Evolutionary conservation across 2,888 invertebrate species (phyloP).

Genomic region (Melipona bicolor): DNA sequence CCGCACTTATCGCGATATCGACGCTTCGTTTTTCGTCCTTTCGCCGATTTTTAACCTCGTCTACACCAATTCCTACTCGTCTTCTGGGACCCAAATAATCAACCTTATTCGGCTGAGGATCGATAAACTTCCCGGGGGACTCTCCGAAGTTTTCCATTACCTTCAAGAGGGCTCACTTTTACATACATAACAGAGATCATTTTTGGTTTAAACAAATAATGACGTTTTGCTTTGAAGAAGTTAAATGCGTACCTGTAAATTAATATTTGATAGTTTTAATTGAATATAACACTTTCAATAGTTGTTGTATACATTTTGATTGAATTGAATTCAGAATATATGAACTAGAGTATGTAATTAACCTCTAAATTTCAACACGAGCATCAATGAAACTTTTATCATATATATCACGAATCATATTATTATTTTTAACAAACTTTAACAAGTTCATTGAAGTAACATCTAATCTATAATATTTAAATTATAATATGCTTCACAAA

Average conservation of each 20-base stretch:
- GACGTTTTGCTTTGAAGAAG: neutral
- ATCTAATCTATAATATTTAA: neutral
- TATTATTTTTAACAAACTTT: neutral
- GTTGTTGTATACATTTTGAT: neutral
- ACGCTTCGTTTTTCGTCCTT: conserved; percentile 43
- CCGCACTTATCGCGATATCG: conserved; percentile 6
- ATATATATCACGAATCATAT: neutral
- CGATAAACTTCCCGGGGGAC: conserved; percentile 49
- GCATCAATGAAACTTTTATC: neutral
- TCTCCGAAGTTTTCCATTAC: conserved; percentile 16
- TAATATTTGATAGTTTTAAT: conserved; percentile 6
- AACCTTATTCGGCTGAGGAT: conserved; percentile 33
- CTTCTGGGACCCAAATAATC: conserved; percentile 42
- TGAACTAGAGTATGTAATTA: neutral
- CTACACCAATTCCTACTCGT: conserved; percentile 18
- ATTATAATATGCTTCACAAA: neutral
- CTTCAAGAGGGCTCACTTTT: neutral
- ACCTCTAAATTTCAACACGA: neutral
- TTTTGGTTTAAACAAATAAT: neutral
- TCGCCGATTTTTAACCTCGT: conserved; percentile 31
- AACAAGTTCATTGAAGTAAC: neutral
- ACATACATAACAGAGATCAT: neutral
- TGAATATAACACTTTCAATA: too few relatives aligned
- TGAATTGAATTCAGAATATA: neutral
- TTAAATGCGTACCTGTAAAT: neutral